Percentiles rank a stretch among this genome's conserved stretches.
These are phyloP conservation scores for Micronycteris hirsuta DNA, from an alignment of 2,113 vertebrate species.

Conservation along the genomic window DNA sequence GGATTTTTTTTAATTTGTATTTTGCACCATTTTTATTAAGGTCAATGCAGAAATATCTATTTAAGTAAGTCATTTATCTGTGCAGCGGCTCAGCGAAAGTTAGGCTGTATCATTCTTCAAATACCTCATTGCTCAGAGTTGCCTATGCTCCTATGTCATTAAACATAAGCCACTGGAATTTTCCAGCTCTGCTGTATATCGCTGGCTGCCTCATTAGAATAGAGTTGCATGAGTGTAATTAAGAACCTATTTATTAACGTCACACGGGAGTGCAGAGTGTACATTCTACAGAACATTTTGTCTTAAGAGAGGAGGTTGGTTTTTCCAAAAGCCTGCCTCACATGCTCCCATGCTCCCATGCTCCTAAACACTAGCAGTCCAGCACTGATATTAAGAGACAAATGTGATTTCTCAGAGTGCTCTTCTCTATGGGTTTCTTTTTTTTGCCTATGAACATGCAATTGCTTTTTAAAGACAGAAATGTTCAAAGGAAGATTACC, in stretches of 20 bases:
- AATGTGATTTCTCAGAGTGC: not conserved
- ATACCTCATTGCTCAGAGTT: slow-evolving; percentile 25
- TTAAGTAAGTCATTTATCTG: slow-evolving; percentile 22
- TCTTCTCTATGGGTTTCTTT: not conserved
- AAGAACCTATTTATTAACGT: slow-evolving; percentile 41
- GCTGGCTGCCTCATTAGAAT: not conserved
- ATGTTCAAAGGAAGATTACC: not conserved
- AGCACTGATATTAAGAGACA: not conserved
- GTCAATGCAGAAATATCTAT: not conserved
- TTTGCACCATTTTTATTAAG: not conserved
- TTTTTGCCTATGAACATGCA: not conserved
- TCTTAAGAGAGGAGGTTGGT: slow-evolving; percentile 47
- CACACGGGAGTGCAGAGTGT: not conserved
- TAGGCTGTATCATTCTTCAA: slow-evolving; percentile 32
- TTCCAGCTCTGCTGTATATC: slow-evolving; percentile 43
- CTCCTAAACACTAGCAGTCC: slow-evolving; percentile 12
- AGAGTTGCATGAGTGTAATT: not conserved
- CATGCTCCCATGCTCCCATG: too few relatives aligned
- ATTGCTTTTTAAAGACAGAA: slow-evolving; percentile 42
- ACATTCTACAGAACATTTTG: slow-evolving; percentile 55
- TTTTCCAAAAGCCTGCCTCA: slow-evolving; percentile 28
- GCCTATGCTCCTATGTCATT: not conserved
- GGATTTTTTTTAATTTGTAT: not conserved
- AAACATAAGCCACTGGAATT: slow-evolving; percentile 40
- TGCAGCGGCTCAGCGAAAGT: slow-evolving; percentile 48